Evolutionary conservation across 2,888 invertebrate genomes (phyloP).

Genomic region (Pseudolycoriella hygida): DNA sequence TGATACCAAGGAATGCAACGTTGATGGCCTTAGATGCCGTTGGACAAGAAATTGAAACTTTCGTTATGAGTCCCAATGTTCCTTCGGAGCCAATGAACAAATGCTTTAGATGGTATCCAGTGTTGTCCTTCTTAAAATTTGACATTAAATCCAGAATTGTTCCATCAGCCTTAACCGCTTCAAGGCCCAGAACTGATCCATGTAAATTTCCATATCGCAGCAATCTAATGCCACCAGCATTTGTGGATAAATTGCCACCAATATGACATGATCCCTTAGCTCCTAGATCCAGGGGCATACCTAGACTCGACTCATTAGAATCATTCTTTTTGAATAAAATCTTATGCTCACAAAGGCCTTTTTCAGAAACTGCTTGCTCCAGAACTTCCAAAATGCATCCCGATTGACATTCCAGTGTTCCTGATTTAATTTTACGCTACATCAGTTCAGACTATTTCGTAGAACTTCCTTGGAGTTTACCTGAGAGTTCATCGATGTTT

Average conservation of each 20-base stretch:
- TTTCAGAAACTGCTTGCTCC: constrained; percentile 52
- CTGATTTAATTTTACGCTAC: constrained; percentile 21
- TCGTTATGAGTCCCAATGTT: constrained; percentile 84
- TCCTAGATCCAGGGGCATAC: constrained; percentile 92
- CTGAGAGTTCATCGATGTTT: constrained; percentile 64
- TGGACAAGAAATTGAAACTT: constrained; percentile 81
- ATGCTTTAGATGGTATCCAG: constrained; percentile 92
- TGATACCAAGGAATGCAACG: constrained; percentile 81
- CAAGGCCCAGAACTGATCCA: constrained; percentile 76
- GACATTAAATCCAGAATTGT: constrained; percentile 70
- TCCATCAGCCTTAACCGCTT: constrained; percentile 65
- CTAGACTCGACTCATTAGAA: constrained; percentile 51
- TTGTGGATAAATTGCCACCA: constrained; percentile 91
- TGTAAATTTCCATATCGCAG: constrained; percentile 90
- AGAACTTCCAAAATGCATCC: constrained; percentile 83
- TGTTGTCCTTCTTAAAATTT: constrained; percentile 88
- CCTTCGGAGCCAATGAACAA: constrained; percentile 97
- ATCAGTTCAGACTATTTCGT: too few relatives aligned
- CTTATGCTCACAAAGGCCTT: constrained; percentile 76
- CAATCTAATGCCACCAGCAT: constrained; percentile 90
- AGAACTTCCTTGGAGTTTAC: neutral
- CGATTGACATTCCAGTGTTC: constrained; percentile 70
- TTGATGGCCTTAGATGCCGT: constrained; percentile 63
- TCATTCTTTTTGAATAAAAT: constrained; percentile 35
- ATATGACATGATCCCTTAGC: constrained; percentile 93